These are phyloP conservation scores for Chaetodon trifasciatus DNA, from an alignment of 2,797 vertebrate species.

Conservation along the genomic window DNA sequence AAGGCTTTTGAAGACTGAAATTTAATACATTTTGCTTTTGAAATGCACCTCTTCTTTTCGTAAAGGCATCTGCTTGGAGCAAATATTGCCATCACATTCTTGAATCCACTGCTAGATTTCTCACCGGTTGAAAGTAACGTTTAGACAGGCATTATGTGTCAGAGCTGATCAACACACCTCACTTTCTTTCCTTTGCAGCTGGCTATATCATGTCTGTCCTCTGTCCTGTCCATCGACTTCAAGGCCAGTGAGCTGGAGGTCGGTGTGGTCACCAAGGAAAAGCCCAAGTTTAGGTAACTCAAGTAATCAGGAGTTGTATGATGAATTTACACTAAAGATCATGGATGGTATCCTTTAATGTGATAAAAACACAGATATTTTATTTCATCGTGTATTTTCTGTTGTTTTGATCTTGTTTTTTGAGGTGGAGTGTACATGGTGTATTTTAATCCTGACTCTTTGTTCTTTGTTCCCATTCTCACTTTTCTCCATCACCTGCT, in stretches of 20 bases:
- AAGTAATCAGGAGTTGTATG: neutral
- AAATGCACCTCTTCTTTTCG: neutral
- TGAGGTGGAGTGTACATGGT: neutral
- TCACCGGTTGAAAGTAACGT: neutral
- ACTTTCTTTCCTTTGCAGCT: conserved; percentile 67
- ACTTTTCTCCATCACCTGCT: neutral
- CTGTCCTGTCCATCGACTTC: conserved; percentile 84
- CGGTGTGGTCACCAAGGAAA: conserved; percentile 84
- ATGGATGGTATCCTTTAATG: neutral
- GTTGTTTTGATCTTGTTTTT: neutral
- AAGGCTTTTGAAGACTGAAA: neutral
- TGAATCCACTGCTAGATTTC: neutral
- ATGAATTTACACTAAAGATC: neutral
- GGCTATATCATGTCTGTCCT: conserved; percentile 85
- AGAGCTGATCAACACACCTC: neutral
- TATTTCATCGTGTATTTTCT: too few relatives aligned
- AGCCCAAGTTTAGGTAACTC: conserved; percentile 85
- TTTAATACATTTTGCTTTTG: neutral
- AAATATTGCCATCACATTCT: neutral
- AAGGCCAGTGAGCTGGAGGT: conserved; percentile 85
- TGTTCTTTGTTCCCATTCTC: neutral
- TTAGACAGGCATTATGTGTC: neutral
- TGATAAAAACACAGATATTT: neutral
- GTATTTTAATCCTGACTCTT: neutral
- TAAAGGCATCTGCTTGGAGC: neutral